Evolutionary conservation across 2,797 vertebrate genomes (phyloP).

Genomic region (Crocidura indochinensis): DNA sequence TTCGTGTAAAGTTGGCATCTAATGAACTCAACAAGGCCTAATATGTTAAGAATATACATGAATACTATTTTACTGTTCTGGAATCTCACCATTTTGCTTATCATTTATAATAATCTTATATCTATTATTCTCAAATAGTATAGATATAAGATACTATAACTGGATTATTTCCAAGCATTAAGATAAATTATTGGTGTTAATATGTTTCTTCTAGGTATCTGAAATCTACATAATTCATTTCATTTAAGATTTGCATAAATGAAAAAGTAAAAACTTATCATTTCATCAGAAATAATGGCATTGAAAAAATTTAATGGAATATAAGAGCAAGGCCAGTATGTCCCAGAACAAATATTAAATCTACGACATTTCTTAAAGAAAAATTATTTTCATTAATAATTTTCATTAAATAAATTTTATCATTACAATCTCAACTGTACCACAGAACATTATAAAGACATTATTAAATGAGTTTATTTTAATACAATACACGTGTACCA

Average conservation of each 20-base stretch:
- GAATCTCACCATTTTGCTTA: not conserved
- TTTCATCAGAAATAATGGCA: not conserved
- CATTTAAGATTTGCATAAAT: not conserved
- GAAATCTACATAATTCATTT: not conserved
- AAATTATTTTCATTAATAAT: slow-evolving; percentile 20
- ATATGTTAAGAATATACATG: slow-evolving; percentile 3
- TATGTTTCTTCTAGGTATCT: not conserved
- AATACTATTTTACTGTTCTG: not conserved
- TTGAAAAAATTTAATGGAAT: not conserved
- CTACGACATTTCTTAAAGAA: slow-evolving; percentile 28
- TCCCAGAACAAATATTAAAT: slow-evolving; percentile 18
- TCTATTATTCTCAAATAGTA: not conserved
- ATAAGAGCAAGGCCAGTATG: not conserved
- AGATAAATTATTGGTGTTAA: not conserved
- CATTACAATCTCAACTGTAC: not conserved
- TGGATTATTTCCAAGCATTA: not conserved
- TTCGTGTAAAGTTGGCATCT: not conserved
- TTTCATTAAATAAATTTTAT: not conserved
- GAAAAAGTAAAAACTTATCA: not conserved
- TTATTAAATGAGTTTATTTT: not conserved
- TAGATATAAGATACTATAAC: not conserved
- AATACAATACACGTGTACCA: not conserved
- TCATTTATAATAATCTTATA: not conserved
- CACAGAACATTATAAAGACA: not conserved
- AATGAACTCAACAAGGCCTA: slow-evolving; percentile 46